These are phyloP conservation scores for Psophia crepitans DNA, from an alignment of 2,113 vertebrate genomes.

Conservation along the genomic window DNA sequence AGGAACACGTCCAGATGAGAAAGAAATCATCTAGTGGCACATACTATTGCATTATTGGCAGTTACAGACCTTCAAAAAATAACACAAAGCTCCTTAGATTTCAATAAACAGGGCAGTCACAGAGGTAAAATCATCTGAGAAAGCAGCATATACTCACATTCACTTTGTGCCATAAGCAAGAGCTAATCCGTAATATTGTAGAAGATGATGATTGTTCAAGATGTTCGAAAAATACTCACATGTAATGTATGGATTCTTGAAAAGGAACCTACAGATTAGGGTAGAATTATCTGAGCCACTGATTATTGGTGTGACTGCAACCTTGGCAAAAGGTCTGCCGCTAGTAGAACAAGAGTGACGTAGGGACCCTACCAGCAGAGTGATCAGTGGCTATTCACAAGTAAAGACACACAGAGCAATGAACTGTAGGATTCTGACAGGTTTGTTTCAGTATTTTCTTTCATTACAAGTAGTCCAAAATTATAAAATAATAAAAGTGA, in stretches of 20 bases:
- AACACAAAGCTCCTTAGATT: neutral
- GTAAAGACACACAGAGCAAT: neutral
- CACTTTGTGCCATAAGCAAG: neutral
- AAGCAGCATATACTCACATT: neutral
- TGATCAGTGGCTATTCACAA: neutral
- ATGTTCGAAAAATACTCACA: neutral
- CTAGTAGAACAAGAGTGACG: neutral
- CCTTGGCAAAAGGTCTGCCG: neutral
- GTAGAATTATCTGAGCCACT: neutral
- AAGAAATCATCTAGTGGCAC: neutral
- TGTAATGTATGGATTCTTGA: neutral
- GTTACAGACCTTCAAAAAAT: neutral
- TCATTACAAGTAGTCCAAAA: neutral
- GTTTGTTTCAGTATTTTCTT: neutral
- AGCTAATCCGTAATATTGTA: neutral
- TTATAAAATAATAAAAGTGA: neutral
- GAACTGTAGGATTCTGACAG: neutral
- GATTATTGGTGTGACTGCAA: neutral
- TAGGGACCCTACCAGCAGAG: neutral
- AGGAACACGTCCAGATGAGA: neutral
- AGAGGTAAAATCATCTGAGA: neutral
- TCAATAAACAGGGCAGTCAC: neutral
- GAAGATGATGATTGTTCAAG: neutral
- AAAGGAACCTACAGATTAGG: neutral
- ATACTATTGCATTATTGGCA: neutral